phyloP scores from a whole-genome alignment of 1,140 invertebrate species.

The Tetramorium alpestre region DNA sequence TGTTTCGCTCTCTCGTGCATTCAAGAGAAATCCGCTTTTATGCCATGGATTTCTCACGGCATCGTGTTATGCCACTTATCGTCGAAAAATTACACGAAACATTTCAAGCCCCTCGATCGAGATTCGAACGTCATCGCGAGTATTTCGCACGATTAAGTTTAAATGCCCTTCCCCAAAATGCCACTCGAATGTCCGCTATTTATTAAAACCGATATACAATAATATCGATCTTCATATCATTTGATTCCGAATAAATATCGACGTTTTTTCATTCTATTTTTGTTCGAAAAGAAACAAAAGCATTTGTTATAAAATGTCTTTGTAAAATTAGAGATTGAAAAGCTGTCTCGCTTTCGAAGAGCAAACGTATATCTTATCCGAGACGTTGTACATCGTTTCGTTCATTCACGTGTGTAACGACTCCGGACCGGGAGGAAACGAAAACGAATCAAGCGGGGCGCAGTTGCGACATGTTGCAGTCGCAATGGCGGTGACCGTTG shows the following conservation, averaged over 20 bases:
- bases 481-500: not conserved
- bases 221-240: not conserved
- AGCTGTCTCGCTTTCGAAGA: not conserved
- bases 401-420: slow-evolving; percentile 29
- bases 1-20: slow-evolving; percentile 22
- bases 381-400: not conserved
- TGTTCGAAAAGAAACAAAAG: not conserved
- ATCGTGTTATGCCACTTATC: slow-evolving; percentile 21
- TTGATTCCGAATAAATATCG: not conserved
- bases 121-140: not conserved
- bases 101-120: not conserved
- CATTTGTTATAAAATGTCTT: not conserved
- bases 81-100: slow-evolving; percentile 39
- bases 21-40: slow-evolving; percentile 41
- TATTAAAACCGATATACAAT: not conserved
- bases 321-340: not conserved
- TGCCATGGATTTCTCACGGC: not conserved
- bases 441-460: not conserved
- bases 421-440: not conserved
- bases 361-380: not conserved
- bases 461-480: slow-evolving; percentile 20
- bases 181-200: not conserved
- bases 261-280: not conserved
- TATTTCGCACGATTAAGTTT: slow-evolving; percentile 10
- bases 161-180: not conserved